Evolutionary conservation across 2,888 invertebrate genomes (phyloP), one percentile per base, ranked within the genome.

Genomic region (Oconnorella tubifera): DNA sequence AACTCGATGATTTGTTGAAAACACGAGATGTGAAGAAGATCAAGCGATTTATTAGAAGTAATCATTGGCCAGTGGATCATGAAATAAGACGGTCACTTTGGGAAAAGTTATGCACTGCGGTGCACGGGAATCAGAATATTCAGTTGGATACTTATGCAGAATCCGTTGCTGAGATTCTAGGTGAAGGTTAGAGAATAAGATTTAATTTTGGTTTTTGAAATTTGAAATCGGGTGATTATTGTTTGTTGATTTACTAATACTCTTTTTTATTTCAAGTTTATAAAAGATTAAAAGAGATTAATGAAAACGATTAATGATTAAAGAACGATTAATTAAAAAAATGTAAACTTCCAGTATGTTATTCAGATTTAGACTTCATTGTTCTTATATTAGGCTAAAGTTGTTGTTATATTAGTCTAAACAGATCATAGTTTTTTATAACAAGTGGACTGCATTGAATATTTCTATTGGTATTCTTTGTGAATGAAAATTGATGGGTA

Each of bases 121-220:
- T 60, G 4, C 66, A 67, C 1, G 60, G 60, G 29, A 28, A 19
- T 2, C 59, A 33, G 27, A 32, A 55, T 23, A 6, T 25, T 19
- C 25, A 33, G n/a, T 28, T 48, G 2, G 60, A 59, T 25, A 59
- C 58, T n/a, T 70, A 70, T 58, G 19, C 32, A 0, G 68, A 68
- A 23, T 59, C 55, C 33, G 33, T 62, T 23, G 59, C 56, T 28
- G 59, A 59, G 2, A 63, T 68, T 10, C 68, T 68, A 60, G 70
- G 70, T 10, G 64, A 66, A 49, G 66, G 70, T 70, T 33, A 56
- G 19, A n/a, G n/a, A n/a, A n/a, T n/a, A n/a, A n/a, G n/a, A n/a
- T n/a, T n/a, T n/a, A n/a, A n/a, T n/a, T n/a, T n/a, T n/a, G n/a
- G n/a, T n/a, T n/a, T n/a, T n/a, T n/a, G n/a, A n/a, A n/a, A n/a